These are phyloP conservation scores for Morone chrysops DNA, from an alignment of 2,113 vertebrate species.

Conservation along the genomic window DNA sequence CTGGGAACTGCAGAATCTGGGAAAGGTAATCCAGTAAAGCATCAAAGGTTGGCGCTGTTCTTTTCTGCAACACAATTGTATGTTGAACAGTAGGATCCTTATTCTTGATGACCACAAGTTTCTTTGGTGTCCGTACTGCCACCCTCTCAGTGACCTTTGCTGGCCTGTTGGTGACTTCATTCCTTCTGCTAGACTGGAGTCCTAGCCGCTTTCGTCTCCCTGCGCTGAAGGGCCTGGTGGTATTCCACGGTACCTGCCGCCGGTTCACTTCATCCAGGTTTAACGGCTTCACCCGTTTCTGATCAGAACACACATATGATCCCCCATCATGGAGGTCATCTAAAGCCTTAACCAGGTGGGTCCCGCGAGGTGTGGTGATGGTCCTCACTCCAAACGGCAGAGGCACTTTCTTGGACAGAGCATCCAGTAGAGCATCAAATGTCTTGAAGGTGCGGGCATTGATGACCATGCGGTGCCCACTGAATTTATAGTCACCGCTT, in stretches of 20 bases:
- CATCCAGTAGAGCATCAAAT: constrained; percentile 93
- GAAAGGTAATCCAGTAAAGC: constrained; percentile 90
- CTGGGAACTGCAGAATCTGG: constrained; percentile 89
- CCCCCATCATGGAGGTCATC: constrained; percentile 94
- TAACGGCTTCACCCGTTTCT: constrained; percentile 90
- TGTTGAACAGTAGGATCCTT: constrained; percentile 84
- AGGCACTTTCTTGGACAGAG: constrained; percentile 92
- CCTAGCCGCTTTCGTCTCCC: constrained; percentile 58
- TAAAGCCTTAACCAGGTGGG: constrained; percentile 86
- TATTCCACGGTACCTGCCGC: constrained; percentile 91
- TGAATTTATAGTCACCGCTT: constrained; percentile 94
- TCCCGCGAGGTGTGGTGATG: constrained; percentile 93
- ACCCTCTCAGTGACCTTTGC: constrained; percentile 67
- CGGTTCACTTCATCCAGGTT: constrained; percentile 87
- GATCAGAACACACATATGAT: constrained; percentile 94
- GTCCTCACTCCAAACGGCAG: constrained; percentile 96
- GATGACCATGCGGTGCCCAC: constrained; percentile 91
- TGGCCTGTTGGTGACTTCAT: constrained; percentile 62
- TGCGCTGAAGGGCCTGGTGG: constrained; percentile 82
- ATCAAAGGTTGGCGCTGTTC: constrained; percentile 89
- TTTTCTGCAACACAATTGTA: constrained; percentile 86
- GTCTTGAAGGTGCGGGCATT: constrained; percentile 93
- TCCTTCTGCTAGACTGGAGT: constrained; percentile 54
- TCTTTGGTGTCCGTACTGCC: constrained; percentile 85
- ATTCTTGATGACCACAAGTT: constrained; percentile 90